These are phyloP conservation scores for Laticauda laticaudata DNA, from an alignment of 2,113 vertebrate species.

Conservation along the genomic window DNA sequence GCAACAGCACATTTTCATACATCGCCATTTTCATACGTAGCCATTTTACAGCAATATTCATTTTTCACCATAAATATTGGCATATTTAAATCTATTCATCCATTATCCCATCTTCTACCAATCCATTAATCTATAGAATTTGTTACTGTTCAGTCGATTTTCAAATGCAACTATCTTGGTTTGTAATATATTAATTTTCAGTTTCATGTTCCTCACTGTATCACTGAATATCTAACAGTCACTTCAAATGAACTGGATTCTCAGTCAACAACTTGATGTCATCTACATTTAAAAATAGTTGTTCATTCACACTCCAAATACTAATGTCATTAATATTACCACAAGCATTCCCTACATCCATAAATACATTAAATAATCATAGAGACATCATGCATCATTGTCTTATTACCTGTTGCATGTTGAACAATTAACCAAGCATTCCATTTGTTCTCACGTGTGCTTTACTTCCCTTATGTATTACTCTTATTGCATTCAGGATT, in stretches of 20 bases:
- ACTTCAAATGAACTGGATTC: neutral
- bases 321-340: neutral
- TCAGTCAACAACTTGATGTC: neutral
- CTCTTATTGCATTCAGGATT: neutral
- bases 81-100: neutral
- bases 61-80: neutral
- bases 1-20: neutral
- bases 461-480: neutral
- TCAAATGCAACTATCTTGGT: neutral
- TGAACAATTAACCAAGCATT: neutral
- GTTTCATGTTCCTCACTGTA: neutral
- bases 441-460: neutral
- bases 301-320: neutral
- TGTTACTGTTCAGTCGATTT: neutral
- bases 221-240: neutral
- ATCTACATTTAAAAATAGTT: neutral
- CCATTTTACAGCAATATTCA: neutral
- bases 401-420: neutral
- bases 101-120: neutral
- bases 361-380: neutral
- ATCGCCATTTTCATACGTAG: neutral
- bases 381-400: neutral
- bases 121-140: neutral
- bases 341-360: neutral
- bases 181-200: neutral